phyloP scores from a whole-genome alignment of 2,797 vertebrate species.

The Xenopus petersii region DNA sequence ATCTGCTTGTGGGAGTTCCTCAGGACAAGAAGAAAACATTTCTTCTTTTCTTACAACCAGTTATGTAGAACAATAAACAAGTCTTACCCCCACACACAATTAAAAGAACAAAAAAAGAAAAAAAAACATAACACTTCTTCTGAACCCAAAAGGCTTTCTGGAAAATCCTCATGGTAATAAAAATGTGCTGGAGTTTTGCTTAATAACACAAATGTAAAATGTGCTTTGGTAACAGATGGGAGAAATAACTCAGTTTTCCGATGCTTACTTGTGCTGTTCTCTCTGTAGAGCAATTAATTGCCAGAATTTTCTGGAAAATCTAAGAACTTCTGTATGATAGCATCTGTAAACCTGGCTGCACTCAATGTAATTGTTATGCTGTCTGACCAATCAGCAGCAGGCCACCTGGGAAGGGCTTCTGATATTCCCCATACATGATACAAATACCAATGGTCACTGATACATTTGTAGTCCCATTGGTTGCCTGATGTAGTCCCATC shows the following conservation, averaged over 20 bases:
- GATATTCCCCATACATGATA: no score
- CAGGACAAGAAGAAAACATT: slow-evolving; percentile 30
- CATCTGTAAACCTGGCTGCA: neutral
- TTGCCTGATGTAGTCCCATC: no score
- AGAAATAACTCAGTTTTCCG: slow-evolving; percentile 26
- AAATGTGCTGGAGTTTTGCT: slow-evolving; percentile 36
- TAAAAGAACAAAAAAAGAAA: slow-evolving; percentile 25
- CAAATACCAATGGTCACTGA: no score
- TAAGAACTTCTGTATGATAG: neutral
- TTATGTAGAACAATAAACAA: slow-evolving; percentile 47
- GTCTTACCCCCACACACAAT: slow-evolving; percentile 42
- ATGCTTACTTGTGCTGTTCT: slow-evolving; percentile 15
- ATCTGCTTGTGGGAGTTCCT: slow-evolving; percentile 35
- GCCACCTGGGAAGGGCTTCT: no score
- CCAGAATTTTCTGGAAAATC: neutral
- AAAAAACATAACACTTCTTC: slow-evolving; percentile 15
- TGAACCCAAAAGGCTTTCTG: slow-evolving; percentile 21
- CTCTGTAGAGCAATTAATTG: no score
- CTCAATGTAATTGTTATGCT: no score
- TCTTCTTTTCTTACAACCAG: slow-evolving; percentile 17
- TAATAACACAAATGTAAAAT: slow-evolving; percentile 33
- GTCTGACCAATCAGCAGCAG: no score
- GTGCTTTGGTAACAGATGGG: slow-evolving; percentile 30
- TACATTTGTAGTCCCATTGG: no score
- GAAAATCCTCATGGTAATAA: slow-evolving; percentile 31